phyloP scores from a whole-genome alignment of 1,140 invertebrate species.

The Papilio machaon region DNA sequence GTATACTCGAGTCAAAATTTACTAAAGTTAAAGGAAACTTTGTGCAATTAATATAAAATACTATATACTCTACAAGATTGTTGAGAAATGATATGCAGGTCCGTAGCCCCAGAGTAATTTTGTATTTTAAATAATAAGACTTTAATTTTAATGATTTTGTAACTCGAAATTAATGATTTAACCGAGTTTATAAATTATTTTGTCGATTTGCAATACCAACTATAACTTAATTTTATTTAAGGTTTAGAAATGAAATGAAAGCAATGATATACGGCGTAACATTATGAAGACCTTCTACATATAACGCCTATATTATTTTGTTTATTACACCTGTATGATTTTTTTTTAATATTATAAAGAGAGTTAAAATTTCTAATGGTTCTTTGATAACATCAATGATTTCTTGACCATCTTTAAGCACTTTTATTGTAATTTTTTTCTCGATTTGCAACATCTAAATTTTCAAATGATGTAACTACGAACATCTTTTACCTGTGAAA shows the following conservation, averaged over 20 bases:
- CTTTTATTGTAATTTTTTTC: neutral
- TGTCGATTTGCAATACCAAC: neutral
- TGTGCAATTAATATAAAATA: slow-evolving; percentile 52
- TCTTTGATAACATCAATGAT: neutral
- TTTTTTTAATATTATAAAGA: neutral
- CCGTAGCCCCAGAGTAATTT: slow-evolving; percentile 63
- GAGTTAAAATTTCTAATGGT: neutral
- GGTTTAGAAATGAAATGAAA: neutral
- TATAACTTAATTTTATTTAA: neutral
- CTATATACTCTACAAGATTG: slow-evolving; percentile 34
- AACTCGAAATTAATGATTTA: slow-evolving; percentile 7
- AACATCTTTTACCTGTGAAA: slow-evolving; percentile 72
- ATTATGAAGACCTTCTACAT: neutral
- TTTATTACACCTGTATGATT: neutral
- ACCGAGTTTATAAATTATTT: neutral
- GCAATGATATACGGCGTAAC: neutral
- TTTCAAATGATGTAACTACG: slow-evolving; percentile 51
- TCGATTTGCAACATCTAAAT: slow-evolving; percentile 40
- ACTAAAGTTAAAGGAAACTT: slow-evolving; percentile 40
- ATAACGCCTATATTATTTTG: neutral
- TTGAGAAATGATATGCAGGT: slow-evolving; percentile 64
- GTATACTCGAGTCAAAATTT: slow-evolving; percentile 48
- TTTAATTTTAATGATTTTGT: slow-evolving; percentile 11
- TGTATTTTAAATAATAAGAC: slow-evolving; percentile 50
- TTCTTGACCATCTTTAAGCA: neutral